Base-by-base conservation (phyloP, 2,888 invertebrate species). In the Scaptomyza parva region DNA sequence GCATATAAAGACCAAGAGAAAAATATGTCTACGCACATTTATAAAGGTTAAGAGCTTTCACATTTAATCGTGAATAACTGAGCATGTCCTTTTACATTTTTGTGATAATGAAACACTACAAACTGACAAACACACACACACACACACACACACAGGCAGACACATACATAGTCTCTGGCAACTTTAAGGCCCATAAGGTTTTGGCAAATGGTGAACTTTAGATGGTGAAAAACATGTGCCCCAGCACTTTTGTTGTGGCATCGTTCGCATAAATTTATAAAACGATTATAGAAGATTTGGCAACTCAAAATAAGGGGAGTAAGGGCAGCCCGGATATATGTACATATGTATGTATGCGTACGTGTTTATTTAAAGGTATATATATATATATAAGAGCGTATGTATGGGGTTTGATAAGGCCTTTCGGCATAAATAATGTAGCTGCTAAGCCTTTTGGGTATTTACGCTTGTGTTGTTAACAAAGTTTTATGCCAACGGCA, bases 401-500 rank as follows among this genome's bases (percentile, higher is more conserved):
- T 64, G 66, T 60, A 50, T 67, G 45, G 57, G 43, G 66, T 64
- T 50, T 78, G 82, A 78, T 78, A 70, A 70, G 83, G 62, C 72
- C n/a, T n/a, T 75, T 60, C 54, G 76, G 68, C 70, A 85, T 87
- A 87, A 85, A 85, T 82, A 87, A 87, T 82, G 70, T 63, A 63
- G 69, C 60, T 78, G 88, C 61, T 65, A 87, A 87, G 85, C 85
- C 82, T 67, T 82, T 85, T 82, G 88, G 88, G 87, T 82, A 87
- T 82, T 82, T 82, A 85, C 88, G 88, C 76, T 85, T 66, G 58
- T 82, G 78, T 87, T 78, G 86, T 68, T 72, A 78, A 76, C 78
- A 72, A 82, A 82, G 57, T 82, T 85, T 70, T 66, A 58, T 58
- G 67, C 60, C 59, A 64, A 64, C 59, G 50, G 39, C 47, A 54